A percentile compares a stretch with the other conserved stretches of the same genome.
Evolutionary conservation across 1,140 invertebrate species (phyloP).

Genomic region (Oreohelix idahoensis): DNA sequence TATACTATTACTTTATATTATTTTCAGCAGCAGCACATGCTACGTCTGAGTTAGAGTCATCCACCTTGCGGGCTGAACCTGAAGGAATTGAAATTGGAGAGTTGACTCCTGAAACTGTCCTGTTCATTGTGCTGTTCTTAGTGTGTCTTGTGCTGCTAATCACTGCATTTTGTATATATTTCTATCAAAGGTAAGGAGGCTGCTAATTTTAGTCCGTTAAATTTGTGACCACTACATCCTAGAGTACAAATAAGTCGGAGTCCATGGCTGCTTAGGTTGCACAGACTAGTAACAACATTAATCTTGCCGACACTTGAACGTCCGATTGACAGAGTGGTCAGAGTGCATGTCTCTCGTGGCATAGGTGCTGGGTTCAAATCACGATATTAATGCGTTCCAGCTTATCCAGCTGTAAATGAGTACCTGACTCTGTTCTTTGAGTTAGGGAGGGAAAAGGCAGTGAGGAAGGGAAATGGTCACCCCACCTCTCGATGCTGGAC

Average conservation of each 20-base stretch:
- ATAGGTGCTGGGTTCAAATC: too few relatives aligned
- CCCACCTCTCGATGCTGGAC: too few relatives aligned
- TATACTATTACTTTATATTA: background rate
- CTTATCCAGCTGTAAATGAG: too few relatives aligned
- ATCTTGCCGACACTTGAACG: background rate
- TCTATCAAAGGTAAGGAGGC: background rate
- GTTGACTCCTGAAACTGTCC: background rate
- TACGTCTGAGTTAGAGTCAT: background rate
- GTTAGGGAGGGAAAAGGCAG: too few relatives aligned
- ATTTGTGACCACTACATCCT: background rate
- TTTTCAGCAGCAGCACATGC: background rate
- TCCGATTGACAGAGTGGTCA: background rate
- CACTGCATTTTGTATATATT: conserved; percentile 20
- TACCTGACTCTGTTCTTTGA: too few relatives aligned
- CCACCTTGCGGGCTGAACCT: background rate
- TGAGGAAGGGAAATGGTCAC: too few relatives aligned
- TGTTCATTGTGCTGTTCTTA: conserved; percentile 4
- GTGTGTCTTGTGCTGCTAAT: conserved; percentile 5
- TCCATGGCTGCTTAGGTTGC: background rate
- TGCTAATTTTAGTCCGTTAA: background rate
- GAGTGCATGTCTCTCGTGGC: too few relatives aligned
- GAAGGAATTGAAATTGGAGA: background rate
- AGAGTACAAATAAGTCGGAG: too few relatives aligned
- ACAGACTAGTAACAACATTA: background rate
- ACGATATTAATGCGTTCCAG: too few relatives aligned